phyloP scores from a whole-genome alignment of 2,113 vertebrate species.

The Halichoerus grypus region DNA sequence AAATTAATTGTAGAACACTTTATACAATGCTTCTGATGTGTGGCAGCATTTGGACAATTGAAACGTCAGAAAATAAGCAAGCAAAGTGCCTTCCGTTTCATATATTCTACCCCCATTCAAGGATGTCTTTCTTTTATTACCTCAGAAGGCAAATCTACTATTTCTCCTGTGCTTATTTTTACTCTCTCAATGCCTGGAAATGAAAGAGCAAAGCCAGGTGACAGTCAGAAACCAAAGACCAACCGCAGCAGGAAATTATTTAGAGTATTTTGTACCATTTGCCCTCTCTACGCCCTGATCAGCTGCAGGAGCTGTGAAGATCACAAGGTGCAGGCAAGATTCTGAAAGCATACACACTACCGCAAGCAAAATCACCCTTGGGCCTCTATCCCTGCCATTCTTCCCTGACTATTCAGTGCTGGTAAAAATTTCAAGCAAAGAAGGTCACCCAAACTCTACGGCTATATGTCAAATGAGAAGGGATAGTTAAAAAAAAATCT shows the following conservation, averaged over 20 bases:
- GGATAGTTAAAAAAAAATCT: conserved; percentile 18
- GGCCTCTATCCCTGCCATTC: neutral
- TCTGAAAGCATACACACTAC: conserved; percentile 37
- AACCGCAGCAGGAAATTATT: conserved; percentile 80
- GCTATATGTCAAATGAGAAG: neutral
- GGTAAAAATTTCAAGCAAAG: conserved; percentile 40
- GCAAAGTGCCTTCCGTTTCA: conserved; percentile 63
- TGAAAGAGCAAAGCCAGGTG: conserved; percentile 78
- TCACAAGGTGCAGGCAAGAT: conserved; percentile 55
- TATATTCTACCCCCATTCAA: conserved; percentile 29
- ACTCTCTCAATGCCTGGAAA: conserved; percentile 69
- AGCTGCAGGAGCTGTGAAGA: conserved; percentile 57
- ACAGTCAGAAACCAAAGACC: conserved; percentile 77
- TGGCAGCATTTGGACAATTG: conserved; percentile 9
- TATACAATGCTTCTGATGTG: conserved; percentile 10
- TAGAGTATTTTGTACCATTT: conserved; percentile 67
- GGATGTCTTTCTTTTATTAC: conserved; percentile 45
- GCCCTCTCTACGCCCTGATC: conserved; percentile 52
- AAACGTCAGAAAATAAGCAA: conserved; percentile 53
- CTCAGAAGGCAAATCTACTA: conserved; percentile 61
- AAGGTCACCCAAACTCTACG: conserved; percentile 6
- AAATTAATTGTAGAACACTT: conserved; percentile 46
- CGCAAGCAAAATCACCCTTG: conserved; percentile 32
- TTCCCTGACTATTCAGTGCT: conserved; percentile 37
- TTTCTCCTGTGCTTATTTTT: conserved; percentile 75